phyloP scores from a whole-genome alignment of 2,113 vertebrate genomes.

The Clarias macrocephalus region DNA sequence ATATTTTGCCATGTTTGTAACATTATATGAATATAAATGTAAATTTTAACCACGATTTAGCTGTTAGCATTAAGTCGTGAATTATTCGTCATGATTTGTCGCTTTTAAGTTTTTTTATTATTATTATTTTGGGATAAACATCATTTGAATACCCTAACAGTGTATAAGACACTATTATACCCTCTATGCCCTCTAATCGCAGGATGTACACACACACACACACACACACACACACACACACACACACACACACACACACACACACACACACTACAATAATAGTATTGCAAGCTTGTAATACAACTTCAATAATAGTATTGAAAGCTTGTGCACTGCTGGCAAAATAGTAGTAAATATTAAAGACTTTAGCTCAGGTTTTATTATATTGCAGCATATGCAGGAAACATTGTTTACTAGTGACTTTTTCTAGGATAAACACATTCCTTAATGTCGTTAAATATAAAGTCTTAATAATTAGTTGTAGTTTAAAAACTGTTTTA shows the following conservation, averaged over 20 bases:
- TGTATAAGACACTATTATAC: conserved; percentile 31
- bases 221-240: conserved; percentile 22
- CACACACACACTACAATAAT: not conserved
- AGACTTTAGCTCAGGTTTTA: not conserved
- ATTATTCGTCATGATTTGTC: not conserved
- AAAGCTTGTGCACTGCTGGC: not conserved
- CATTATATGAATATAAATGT: too few species aligned
- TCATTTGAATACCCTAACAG: conserved; percentile 1
- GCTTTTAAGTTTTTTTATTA: not conserved
- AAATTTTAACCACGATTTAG: too few species aligned
- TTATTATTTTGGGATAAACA: conserved; percentile 4
- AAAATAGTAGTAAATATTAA: not conserved
- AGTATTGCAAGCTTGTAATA: too few species aligned
- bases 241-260: conserved; percentile 16
- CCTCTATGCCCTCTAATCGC: conserved; percentile 29
- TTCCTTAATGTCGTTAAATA: not conserved
- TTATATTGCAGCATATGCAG: not conserved
- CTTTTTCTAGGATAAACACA: not conserved
- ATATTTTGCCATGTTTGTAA: too few species aligned
- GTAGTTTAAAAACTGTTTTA: not conserved
- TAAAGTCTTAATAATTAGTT: not conserved
- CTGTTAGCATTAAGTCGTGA: not conserved
- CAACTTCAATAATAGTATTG: conserved; percentile 2
- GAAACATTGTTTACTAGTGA: not conserved
- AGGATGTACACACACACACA: conserved; percentile 36